These are phyloP conservation scores for Trichopoda pennipes DNA, from an alignment of 2,888 invertebrate species.

Conservation along the genomic window DNA sequence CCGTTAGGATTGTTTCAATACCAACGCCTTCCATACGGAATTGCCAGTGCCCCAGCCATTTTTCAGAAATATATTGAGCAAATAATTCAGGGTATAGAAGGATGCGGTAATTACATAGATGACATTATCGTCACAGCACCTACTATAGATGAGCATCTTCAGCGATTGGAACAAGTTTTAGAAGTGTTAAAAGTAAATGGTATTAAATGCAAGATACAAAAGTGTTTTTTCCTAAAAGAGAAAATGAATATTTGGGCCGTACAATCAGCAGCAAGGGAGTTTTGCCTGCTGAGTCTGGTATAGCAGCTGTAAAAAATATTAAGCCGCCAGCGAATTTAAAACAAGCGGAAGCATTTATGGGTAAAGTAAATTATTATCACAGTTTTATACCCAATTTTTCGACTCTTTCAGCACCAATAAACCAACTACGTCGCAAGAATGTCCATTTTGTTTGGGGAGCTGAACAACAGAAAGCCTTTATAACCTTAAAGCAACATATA, in stretches of 20 bases:
- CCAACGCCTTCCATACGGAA: no score
- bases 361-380: slow-evolving; percentile 46
- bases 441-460: slow-evolving; percentile 43
- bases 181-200: no score
- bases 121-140: no score
- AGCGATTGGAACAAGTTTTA: no score
- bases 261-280: slow-evolving; percentile 66
- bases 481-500: slow-evolving; percentile 42
- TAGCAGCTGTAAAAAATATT: slow-evolving; percentile 72
- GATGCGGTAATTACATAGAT: no score
- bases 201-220: no score
- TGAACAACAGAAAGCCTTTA: slow-evolving; percentile 36
- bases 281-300: slow-evolving; percentile 70
- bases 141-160: no score
- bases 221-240: no score
- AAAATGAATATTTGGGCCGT: slow-evolving; percentile 74
- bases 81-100: no score
- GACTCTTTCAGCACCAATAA: slow-evolving; percentile 38
- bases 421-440: slow-evolving; percentile 56
- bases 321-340: slow-evolving; percentile 59
- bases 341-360: slow-evolving; percentile 48
- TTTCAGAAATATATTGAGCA: no score
- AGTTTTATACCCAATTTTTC: slow-evolving; percentile 13
- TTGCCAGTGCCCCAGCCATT: no score
- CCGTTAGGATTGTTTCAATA: no score